Evolutionary conservation across 2,797 vertebrate genomes (phyloP), one percentile per base, ranked within the genome.

Genomic region (Thunnus albacares): DNA sequence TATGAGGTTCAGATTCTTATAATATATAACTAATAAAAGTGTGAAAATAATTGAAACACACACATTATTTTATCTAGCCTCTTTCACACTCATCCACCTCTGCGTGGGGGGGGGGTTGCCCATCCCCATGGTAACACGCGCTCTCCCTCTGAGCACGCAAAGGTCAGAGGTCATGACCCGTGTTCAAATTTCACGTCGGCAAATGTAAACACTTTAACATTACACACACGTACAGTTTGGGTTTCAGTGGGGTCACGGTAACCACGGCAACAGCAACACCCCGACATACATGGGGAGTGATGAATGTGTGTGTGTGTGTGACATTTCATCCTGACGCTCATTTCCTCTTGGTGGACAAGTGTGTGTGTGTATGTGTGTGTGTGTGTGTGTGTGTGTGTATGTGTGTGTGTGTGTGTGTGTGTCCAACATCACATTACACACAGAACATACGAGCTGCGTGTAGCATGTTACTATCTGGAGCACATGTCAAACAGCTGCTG

Each of bases 261-360:
- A 67, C 77, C 69, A 79, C 0, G 55, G 69, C 26, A 79, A 75
- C 71, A 43, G 43, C 56, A 33, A 52, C 63, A 28, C 35, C 22
- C 41, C 24, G 24, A 55, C 18, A 53, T 20, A 11, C 45, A 52
- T 17, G 14, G 17, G 52, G 35, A 41, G 20, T 6, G 2, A 60
- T 41, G 63, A 20, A 45, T 26, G 8, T 13, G 49, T 30, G 43
- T 45, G 41, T 43, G 43, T 45, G 61, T 41, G 61, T 47, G 35
- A 17, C 30, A 33, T 33, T 33, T 33, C 30, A 33, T 33, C 30
- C 30, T 33, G 30, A 33, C 30, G 6, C 30, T 33, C 30, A 33
- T 33, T 33, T 33, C 30, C 58, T 72, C 47, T 72, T 52, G 5
- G 56, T 9, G 11, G 5, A 11, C 56, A 33, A 30, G 18, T 12